Base-by-base conservation (phyloP, 2,797 vertebrate species). In the Rhabdomys pumilio region DNA sequence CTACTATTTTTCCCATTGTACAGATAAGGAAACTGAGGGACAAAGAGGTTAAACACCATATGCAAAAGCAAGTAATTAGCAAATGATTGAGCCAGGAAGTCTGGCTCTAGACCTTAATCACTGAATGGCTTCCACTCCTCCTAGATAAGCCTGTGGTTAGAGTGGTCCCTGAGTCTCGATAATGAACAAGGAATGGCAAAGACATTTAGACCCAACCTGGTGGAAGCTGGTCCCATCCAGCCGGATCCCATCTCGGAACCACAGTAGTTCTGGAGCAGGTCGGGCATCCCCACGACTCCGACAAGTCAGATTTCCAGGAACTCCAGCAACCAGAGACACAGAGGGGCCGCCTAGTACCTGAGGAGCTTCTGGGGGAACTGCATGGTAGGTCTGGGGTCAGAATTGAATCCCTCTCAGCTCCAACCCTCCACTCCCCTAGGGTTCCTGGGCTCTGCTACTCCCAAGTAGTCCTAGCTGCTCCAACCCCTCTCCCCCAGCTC, bases 321-420 rank as follows among this genome's bases (percentile, higher is more conserved):
- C 98, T 97, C 99, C 99, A 96, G 99, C 99, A 97, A 99, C 99
- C 63, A 99, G 99, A 76, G 99, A 99, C 77, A 99, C 99, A 38
- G 99, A 97, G 0, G 99, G 99, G 59, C 99, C 99, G 0, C 99
- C 99, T 84, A 99, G 99, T 94, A 99, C 99, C 94, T 99, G 96
- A 0, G 99, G 99, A 83, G 99, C 98, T 89, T 99, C 98, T 41
- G 99, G 99, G 72, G 99, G 99, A 88, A 99, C 99, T 99, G 98
- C 65, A 94, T 95, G 94, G 55, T 72, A 34, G 90, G 92, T 73
- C 38, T 83, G 77, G 31, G 29, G 59, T 96, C 29, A 89, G 88
- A 95, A 69, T 9, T 87, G 63, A 65, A 92, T 80, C 38, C 6
- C 72, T 91, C 53, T 82, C 26, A 63, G 41, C 22, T 81, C 76